Evolutionary conservation across 2,797 vertebrate genomes (phyloP).

Genomic region (Lemur catta): DNA sequence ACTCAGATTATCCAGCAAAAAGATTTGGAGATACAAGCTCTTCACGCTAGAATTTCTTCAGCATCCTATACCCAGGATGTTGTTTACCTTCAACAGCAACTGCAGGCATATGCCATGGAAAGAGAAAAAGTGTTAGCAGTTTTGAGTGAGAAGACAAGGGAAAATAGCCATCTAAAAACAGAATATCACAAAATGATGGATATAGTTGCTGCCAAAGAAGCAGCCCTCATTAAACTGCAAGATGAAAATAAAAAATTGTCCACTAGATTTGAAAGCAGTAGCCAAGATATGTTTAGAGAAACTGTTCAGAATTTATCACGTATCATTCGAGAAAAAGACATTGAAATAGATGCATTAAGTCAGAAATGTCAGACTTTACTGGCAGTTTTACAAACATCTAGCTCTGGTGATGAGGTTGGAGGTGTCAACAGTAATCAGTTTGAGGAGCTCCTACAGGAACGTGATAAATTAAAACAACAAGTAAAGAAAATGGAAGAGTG

Average conservation of each 20-base stretch:
- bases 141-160: constrained; percentile 95
- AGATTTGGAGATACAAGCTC: constrained; percentile 95
- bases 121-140: constrained; percentile 94
- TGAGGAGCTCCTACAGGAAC: constrained; percentile 95
- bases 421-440: constrained; percentile 97
- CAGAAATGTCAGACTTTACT: constrained; percentile 98
- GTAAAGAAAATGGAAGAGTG: constrained; percentile 99
- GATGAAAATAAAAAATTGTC: constrained; percentile 94
- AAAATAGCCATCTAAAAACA: constrained; percentile 95
- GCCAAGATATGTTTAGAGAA: constrained; percentile 97
- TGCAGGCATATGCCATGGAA: constrained; percentile 93
- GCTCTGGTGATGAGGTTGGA: constrained; percentile 77
- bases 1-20: constrained; percentile 95
- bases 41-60: constrained; percentile 91
- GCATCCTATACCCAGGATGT: constrained; percentile 89
- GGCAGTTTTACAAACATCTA: constrained; percentile 92
- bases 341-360: constrained; percentile 96
- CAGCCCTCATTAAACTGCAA: constrained; percentile 92
- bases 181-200: constrained; percentile 97
- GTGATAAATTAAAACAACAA: constrained; percentile 95
- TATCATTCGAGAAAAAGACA: constrained; percentile 98
- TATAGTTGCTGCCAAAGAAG: constrained; percentile 94
- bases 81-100: constrained; percentile 93
- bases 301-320: constrained; percentile 98
- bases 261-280: constrained; percentile 89